These are phyloP conservation scores for Stenchaetothrips biformis DNA, from an alignment of 2,888 invertebrate genomes.

Conservation along the genomic window DNA sequence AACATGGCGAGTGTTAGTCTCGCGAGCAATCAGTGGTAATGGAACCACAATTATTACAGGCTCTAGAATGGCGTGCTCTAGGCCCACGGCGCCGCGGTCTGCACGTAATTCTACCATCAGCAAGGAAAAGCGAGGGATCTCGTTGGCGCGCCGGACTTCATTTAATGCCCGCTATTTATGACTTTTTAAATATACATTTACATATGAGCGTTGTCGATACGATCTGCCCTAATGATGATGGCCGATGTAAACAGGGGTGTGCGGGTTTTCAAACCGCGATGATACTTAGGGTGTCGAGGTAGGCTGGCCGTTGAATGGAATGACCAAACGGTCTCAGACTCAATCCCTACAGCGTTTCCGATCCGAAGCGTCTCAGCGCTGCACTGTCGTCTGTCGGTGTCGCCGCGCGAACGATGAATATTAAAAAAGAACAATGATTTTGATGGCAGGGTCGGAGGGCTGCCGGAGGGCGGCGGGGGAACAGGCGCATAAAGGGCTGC, in stretches of 20 bases:
- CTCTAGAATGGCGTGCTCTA: neutral
- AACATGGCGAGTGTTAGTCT: no score
- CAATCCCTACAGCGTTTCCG: neutral
- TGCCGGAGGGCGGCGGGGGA: neutral
- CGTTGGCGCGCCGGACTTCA: neutral
- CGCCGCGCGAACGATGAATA: neutral
- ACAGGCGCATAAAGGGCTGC: neutral
- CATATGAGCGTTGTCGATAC: conserved; percentile 16
- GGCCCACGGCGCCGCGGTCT: neutral
- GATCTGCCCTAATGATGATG: conserved; percentile 19
- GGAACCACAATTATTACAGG: no score
- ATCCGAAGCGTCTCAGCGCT: neutral
- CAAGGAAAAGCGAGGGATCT: neutral
- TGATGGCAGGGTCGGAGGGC: neutral
- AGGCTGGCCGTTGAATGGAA: neutral
- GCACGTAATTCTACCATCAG: conserved; percentile 20
- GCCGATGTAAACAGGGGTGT: neutral
- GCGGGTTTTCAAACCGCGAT: neutral
- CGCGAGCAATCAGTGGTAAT: no score
- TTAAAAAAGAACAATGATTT: neutral
- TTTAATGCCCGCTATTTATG: conserved; percentile 12
- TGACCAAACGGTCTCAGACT: neutral
- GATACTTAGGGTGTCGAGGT: neutral
- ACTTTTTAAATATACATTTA: conserved; percentile 22
- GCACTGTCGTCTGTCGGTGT: neutral